A percentile compares a stretch with the other conserved stretches of the same genome.
phyloP scores from a whole-genome alignment of 2,113 vertebrate species.

The Coracopsis vasa region DNA sequence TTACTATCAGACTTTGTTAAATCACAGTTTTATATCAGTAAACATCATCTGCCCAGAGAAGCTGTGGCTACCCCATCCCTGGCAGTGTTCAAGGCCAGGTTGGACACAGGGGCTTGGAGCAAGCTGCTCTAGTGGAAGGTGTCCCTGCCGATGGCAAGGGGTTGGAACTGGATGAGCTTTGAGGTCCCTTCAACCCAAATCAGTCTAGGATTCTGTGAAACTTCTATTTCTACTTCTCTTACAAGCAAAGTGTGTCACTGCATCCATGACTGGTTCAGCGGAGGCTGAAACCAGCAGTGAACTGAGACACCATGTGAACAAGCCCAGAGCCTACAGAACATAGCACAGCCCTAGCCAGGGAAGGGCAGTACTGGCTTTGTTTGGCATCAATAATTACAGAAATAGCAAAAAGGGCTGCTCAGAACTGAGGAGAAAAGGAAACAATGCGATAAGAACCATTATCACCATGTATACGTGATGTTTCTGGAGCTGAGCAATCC shows the following conservation, averaged over 20 bases:
- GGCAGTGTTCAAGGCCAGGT: background rate
- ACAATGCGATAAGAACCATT: background rate
- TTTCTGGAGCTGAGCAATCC: background rate
- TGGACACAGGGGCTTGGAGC: background rate
- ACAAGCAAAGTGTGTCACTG: background rate
- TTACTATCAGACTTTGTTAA: background rate
- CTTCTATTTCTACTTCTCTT: background rate
- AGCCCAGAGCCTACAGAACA: background rate
- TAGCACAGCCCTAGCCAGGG: background rate
- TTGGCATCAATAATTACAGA: background rate
- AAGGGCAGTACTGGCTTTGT: fast-evolving
- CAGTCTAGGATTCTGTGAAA: background rate
- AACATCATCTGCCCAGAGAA: background rate
- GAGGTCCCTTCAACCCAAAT: background rate
- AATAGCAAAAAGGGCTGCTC: background rate
- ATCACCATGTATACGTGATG: fast-evolving
- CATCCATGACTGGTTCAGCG: background rate
- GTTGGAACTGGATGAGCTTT: background rate
- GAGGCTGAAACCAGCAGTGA: background rate
- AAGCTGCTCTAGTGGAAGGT: background rate
- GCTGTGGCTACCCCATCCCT: background rate
- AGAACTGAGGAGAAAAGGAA: background rate
- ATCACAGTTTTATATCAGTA: background rate
- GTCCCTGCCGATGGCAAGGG: background rate
- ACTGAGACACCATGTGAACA: fast-evolving